phyloP scores from a whole-genome alignment of 2,797 vertebrate genomes.

The Pelodytes ibericus region DNA sequence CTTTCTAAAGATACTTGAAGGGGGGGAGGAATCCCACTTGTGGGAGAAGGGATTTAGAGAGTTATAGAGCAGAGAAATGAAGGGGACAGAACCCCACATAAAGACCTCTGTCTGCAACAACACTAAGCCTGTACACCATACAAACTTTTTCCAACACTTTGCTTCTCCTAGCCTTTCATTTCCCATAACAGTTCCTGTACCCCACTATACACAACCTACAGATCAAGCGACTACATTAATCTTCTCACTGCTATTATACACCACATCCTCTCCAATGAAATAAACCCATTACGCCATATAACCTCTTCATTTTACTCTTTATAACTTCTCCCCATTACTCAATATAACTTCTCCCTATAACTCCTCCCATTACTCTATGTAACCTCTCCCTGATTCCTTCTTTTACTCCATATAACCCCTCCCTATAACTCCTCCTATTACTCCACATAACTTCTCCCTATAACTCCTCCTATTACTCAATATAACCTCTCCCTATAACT shows the following conservation, averaged over 20 bases:
- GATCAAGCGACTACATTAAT: not conserved
- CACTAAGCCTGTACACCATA: conserved; percentile 8
- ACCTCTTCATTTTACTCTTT: not conserved
- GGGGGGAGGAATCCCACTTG: conserved; percentile 30
- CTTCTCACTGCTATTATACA: not conserved
- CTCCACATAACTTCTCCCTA: not conserved
- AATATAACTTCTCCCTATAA: not conserved
- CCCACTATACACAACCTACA: not conserved
- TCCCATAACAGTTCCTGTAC: not conserved
- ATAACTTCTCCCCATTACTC: not conserved
- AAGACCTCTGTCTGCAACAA: conserved; percentile 33
- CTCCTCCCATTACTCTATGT: not conserved
- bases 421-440: not conserved
- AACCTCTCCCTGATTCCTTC: not conserved
- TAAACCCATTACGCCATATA: not conserved
- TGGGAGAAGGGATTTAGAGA: conserved; percentile 37
- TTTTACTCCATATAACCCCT: too few species aligned
- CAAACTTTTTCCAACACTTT: not conserved
- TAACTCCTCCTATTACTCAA: not conserved
- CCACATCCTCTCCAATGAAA: not conserved
- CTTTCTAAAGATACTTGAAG: conserved; percentile 36
- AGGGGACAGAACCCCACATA: conserved; percentile 43
- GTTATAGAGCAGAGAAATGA: conserved; percentile 44
- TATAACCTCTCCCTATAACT: not conserved
- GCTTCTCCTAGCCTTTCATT: not conserved